A percentile compares a stretch with the other conserved stretches of the same genome.
Conservation (phyloP, 2,888 invertebrate genomes). For the Amblyjoppa proteus region DNA sequence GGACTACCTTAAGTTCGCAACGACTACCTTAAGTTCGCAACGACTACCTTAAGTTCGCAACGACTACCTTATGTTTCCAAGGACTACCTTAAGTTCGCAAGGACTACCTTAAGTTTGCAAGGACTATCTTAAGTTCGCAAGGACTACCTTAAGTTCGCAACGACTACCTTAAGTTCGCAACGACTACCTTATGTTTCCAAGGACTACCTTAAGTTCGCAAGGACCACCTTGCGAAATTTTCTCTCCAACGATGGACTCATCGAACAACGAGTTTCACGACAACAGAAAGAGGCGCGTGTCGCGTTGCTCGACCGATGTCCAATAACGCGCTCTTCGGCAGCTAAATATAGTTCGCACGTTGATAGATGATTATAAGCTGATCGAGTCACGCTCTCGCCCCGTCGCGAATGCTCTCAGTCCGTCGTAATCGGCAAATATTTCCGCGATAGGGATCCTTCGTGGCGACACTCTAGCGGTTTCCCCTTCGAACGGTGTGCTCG, state of each 20-base stretch:
- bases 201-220: too few relatives aligned
- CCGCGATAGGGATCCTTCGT: constrained; percentile 14
- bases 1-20: too few relatives aligned
- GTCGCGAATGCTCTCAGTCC: constrained; percentile 12
- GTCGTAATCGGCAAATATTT: constrained; percentile 35
- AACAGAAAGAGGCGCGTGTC: neutral
- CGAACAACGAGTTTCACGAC: neutral
- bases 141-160: too few relatives aligned
- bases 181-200: too few relatives aligned
- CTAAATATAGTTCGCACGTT: constrained; percentile 9
- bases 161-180: too few relatives aligned
- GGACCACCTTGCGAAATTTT: neutral
- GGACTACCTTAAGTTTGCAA: too few relatives aligned
- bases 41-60: too few relatives aligned
- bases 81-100: too few relatives aligned
- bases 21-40: too few relatives aligned
- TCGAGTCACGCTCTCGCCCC: constrained; percentile 48
- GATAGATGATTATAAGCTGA: constrained; percentile 34
- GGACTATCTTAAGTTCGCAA: too few relatives aligned
- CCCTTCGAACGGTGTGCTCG: neutral
- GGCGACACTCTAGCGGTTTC: neutral
- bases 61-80: too few relatives aligned
- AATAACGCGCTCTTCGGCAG: constrained; percentile 5
- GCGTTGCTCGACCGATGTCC: neutral
- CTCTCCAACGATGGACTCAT: neutral